These are phyloP conservation scores for Orchesella cincta DNA, from an alignment of 1,140 invertebrate species.

Conservation along the genomic window DNA sequence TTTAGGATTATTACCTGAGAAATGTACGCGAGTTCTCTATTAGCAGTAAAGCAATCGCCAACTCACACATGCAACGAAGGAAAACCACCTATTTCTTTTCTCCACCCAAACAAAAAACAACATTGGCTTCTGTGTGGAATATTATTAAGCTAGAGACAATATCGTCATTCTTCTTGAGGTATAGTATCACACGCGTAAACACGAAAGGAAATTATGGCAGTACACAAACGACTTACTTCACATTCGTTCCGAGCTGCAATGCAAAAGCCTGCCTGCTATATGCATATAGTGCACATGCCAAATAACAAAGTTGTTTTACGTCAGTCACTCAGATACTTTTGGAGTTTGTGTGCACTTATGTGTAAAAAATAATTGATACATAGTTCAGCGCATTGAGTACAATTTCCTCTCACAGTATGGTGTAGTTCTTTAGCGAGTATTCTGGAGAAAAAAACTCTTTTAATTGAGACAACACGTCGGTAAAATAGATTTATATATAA, in stretches of 20 bases:
- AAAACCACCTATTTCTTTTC: conserved; percentile 2
- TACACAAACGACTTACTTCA: no score
- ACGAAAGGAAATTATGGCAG: no score
- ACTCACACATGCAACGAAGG: background rate
- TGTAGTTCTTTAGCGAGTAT: background rate
- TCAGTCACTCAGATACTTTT: background rate
- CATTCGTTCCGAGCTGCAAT: no score
- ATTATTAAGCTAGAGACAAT: no score
- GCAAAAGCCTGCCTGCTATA: no score
- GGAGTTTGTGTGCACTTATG: no score
- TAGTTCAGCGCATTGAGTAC: no score
- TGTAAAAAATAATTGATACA: no score
- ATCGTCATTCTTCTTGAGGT: no score
- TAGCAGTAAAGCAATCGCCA: background rate
- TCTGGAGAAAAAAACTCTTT: background rate
- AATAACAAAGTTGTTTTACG: background rate
- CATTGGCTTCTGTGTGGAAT: background rate
- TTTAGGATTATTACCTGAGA: background rate
- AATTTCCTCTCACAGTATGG: no score
- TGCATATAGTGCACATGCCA: background rate
- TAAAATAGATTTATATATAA: background rate
- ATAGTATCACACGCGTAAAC: no score
- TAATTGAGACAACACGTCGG: background rate
- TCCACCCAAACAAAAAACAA: conserved; percentile 13
- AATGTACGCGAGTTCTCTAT: no score